Evolutionary conservation across 2,888 invertebrate genomes (phyloP).

Genomic region (Ptychoptera contaminata): DNA sequence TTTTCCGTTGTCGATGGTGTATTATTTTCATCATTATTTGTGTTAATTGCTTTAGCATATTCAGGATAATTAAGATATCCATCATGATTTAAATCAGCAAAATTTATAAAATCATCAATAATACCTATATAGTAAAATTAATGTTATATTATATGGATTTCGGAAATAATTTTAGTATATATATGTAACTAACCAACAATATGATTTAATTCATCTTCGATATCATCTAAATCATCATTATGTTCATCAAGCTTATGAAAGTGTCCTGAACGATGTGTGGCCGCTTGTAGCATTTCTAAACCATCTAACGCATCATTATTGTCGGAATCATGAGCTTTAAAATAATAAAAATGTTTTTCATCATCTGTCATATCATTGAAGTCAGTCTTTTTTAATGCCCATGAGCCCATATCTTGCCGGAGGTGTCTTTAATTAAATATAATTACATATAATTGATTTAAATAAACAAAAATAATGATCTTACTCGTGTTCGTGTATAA

Average conservation of each 20-base stretch:
- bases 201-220: slow-evolving; percentile 25
- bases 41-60: slow-evolving; percentile 35
- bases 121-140: slow-evolving; percentile 40
- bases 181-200: slow-evolving; percentile 11
- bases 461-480: slow-evolving; percentile 13
- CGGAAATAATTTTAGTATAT: neutral
- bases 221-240: slow-evolving; percentile 31
- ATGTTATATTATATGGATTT: neutral
- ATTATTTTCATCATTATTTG: slow-evolving; percentile 7
- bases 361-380: slow-evolving; percentile 63
- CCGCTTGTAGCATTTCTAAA: slow-evolving; percentile 60
- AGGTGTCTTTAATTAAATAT: slow-evolving; percentile 44
- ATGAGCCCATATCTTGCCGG: slow-evolving; percentile 54
- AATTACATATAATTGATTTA: neutral
- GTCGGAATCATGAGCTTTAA: slow-evolving; percentile 67
- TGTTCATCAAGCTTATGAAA: slow-evolving; percentile 51
- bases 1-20: slow-evolving; percentile 41
- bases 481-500: slow-evolving; percentile 63
- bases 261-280: slow-evolving; percentile 18
- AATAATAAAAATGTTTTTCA: slow-evolving; percentile 38
- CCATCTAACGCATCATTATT: slow-evolving; percentile 82
- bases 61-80: slow-evolving; percentile 78
- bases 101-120: slow-evolving; percentile 67
- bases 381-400: slow-evolving; percentile 41
- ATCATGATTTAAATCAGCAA: slow-evolving; percentile 73